These are phyloP conservation scores for Andrena cerasifolii DNA, from an alignment of 1,140 invertebrate species.

Conservation along the genomic window DNA sequence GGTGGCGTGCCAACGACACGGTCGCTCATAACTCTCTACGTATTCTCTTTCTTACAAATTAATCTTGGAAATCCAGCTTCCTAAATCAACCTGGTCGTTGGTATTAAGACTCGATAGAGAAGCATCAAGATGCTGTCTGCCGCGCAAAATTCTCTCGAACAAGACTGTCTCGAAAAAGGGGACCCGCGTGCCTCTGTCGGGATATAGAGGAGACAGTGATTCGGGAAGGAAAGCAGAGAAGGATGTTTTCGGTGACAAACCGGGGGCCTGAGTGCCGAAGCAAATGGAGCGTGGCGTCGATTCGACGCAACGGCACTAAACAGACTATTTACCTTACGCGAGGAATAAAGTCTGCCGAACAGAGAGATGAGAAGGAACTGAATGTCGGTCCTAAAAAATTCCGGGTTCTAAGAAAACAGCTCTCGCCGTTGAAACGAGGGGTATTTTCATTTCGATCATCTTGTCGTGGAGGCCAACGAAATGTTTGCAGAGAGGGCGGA, in stretches of 20 bases:
- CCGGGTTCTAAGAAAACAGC: no score
- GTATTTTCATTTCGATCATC: slow-evolving; percentile 50
- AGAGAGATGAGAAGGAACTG: no score
- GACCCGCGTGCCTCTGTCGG: background rate
- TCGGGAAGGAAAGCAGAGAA: slow-evolving; percentile 25
- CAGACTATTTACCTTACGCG: no score
- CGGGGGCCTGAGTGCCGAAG: no score
- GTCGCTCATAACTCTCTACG: slow-evolving; percentile 56
- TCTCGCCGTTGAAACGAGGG: no score
- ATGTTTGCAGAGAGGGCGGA: slow-evolving; percentile 39
- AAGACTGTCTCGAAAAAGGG: background rate
- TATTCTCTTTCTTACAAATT: slow-evolving; percentile 50
- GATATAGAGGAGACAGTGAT: slow-evolving; percentile 34
- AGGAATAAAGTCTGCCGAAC: no score
- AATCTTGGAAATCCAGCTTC: slow-evolving; percentile 32
- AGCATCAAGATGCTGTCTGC: no score
- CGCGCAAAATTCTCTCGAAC: background rate
- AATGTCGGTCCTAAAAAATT: no score
- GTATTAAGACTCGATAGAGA: no score
- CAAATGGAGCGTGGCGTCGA: no score
- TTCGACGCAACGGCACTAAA: no score
- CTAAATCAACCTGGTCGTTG: slow-evolving; percentile 14
- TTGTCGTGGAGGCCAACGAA: background rate
- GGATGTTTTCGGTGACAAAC: no score
- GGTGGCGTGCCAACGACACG: slow-evolving; percentile 60